Evolutionary conservation across 2,797 vertebrate genomes (phyloP).

Genomic region (Sandelia bainsii): DNA sequence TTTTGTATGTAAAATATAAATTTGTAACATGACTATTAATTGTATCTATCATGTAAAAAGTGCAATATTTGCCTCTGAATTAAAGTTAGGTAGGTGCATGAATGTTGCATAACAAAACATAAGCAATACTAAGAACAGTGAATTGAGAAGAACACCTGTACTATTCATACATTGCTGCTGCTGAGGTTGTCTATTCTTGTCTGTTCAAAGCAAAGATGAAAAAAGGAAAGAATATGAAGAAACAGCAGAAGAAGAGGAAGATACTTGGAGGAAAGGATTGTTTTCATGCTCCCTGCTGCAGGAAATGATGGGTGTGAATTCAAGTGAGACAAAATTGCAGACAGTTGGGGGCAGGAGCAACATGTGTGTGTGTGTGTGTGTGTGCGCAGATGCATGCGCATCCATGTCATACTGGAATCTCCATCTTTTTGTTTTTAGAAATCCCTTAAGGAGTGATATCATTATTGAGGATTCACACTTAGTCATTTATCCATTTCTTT

Average conservation of each 20-base stretch:
- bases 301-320: conserved; percentile 15
- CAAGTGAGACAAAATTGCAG: conserved; percentile 1
- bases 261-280: background rate
- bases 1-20: background rate
- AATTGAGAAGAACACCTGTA: no score
- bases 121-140: no score
- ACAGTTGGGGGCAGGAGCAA: background rate
- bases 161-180: no score
- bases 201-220: background rate
- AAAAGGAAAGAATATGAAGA: background rate
- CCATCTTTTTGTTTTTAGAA: background rate
- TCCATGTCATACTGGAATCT: no score
- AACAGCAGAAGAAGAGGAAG: background rate
- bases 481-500: conserved; percentile 19
- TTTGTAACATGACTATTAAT: no score
- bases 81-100: background rate
- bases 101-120: no score
- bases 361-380: background rate
- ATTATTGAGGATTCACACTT: conserved; percentile 40
- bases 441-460: conserved; percentile 26
- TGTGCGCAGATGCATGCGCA: background rate
- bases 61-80: background rate
- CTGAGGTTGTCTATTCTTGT: background rate
- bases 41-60: no score
- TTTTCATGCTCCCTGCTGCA: background rate